Evolutionary conservation across 2,888 invertebrate genomes (phyloP), one percentile per base, ranked within the genome.

Genomic region (Isotomurus palustris): DNA sequence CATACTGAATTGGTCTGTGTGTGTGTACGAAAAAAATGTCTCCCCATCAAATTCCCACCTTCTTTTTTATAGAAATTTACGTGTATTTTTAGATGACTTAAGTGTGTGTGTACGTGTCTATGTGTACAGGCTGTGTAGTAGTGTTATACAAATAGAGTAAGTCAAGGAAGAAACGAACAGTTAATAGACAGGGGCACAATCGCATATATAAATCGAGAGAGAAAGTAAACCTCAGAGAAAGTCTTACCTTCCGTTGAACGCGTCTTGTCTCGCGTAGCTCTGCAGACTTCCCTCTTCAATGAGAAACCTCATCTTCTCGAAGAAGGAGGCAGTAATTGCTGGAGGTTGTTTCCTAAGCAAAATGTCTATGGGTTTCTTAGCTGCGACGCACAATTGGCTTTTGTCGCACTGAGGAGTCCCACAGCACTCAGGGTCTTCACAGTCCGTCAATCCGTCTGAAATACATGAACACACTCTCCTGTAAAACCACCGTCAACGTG

Each of bases 401-500:
- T 84, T 86, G 70, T 86, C 85, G 73, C 93, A 94, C 19, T 84
- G 82, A 54, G 84, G 81, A 74, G 84, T 87, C 60, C 84, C 81
- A 76, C 99, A 99, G 76, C 99, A 99, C 78, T 97, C 97, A 0
- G 96, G 95, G 79, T 99, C 99, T 76, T 94, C 91, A 75, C 99
- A 99, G 78, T 99, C 99, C 56, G 88, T 84, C 59, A 99, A 82
- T 54, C 96, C 96, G 81, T 99, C 99, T 97, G 77, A 36, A 73
- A 65, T 38, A 44, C 21, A 14, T 10, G 32, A 32, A 14, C 8
- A 32, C n/a, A n/a, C n/a, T n/a, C 8, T 32, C 12, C 10, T n/a
- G 8, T 40, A 40, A 19, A n/a, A n/a, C 6, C 8, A 32, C 32
- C 32, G 10, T 10, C 32, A 32, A 32, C 8, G 32, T 32, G 12